Evolutionary conservation across 1,140 invertebrate species (phyloP), one percentile per base, ranked within the genome.

Genomic region (Apis laboriosa): DNA sequence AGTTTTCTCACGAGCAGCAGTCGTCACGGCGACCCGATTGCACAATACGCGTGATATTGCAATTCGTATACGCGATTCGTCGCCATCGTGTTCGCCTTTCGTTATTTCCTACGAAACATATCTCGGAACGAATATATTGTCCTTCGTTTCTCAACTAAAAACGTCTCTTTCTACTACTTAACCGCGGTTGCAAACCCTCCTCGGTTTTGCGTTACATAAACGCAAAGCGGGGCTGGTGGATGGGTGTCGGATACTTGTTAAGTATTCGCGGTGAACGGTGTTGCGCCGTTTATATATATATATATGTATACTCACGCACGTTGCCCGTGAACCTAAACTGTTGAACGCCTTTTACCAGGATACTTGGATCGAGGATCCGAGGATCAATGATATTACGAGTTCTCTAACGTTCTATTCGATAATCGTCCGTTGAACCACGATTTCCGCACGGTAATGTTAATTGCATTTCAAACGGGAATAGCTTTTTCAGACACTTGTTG

Each of bases 151-250:
- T 21, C 84, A 80, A 80, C 51, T 61, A 81, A 43, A 43, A 43
- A 63, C 24, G 15, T 17, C 56, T 28, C 1, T 5, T 24, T 60
- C 61, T 17, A 0, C 49, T 19, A 13, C 15, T 13, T n/a, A 43
- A 21, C n/a, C 60, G 15, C 19, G 11, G 43, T 12, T 17, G 60
- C 51, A 24, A 24, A 24, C 19, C 15, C n/a, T 53, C 34, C n/a
- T 61, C 28, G 83, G 75, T 84, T 88, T 86, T 68, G 64, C 64
- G 67, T 89, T 89, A 86, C 86, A 84, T 88, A 89, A 89, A 89
- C 70, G 56, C 74, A 19, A 15, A 13, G 13, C 24, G 34, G 34
- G 34, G 4, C n/a, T 17, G 78, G 34, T 61, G 67, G 68, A 81
- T 60, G 66, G 75, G 55, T 73, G 78, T 86, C 84, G 55, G 75